Base-by-base conservation (phyloP, 2,888 invertebrate species). In the Crossocerus cetratus region DNA sequence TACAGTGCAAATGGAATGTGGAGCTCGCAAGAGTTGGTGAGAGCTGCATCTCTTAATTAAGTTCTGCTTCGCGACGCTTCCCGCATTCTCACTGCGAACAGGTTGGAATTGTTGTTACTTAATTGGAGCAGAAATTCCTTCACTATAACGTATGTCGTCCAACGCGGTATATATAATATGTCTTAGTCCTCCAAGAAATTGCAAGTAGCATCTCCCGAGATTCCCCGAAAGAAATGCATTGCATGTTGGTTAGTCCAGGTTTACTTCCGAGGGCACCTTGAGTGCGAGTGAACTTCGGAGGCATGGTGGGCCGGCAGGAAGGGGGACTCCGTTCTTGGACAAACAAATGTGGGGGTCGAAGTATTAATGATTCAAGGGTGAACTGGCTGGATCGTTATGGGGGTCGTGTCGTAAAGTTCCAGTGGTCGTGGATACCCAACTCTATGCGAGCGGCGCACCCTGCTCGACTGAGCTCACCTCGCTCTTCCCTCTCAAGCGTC, bases 41-140 rank as follows among this genome's bases (percentile, higher is more conserved):
- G 71, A 74, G 74, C 72, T 79, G 67, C 69, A 81, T 69, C 71
- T 71, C 71, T 81, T 81, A 81, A 81, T 81, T 81, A 81, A 81
- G 80, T 74, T 72, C 67, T 42, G 65, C 58, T 68, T 20, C 67
- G 63, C 65, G 5, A 43, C 67, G 56, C 56, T 67, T 59, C 63
- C 56, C 54, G 67, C 13, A 32, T 11, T 32, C 32, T 32, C 67
- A 67, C 63, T 59, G 73, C 69, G 68, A 74, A 65, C 63, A 64
- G 56, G 78, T 57, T 49, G 63, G 58, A 82, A 72, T 78, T 78
- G 81, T 77, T 75, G 72, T 70, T 54, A 18, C 53, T n/a, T 54
- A 18, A 44, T n/a, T 4, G 53, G 55, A 69, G 49, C 69, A 70
- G 65, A 11, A 4, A 32, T 32, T 32, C 32, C 32, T 32, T 32